Percentiles rank a stretch among this genome's conserved stretches.
Evolutionary conservation across 53 echinoderm and acorn worm species (phyloP).

Genomic region (Henricia sp.): DNA sequence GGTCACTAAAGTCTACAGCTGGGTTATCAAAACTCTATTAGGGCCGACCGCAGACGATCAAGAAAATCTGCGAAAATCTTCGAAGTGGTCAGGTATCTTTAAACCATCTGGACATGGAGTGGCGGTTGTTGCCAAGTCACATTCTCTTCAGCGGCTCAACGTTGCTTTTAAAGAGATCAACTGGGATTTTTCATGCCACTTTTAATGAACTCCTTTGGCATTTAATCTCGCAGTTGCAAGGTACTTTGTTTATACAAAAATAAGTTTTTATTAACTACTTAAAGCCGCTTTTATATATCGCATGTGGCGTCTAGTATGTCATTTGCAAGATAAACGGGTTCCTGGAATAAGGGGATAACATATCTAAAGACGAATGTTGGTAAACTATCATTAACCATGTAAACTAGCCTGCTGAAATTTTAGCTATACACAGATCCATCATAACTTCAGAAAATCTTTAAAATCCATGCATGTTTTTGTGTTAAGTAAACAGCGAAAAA

Average conservation of each 20-base stretch:
- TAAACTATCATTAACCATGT: no score
- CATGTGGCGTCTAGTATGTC: no score
- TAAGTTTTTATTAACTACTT: no score
- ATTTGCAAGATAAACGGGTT: no score
- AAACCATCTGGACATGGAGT: constrained; percentile 35
- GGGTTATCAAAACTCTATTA: constrained; percentile 64
- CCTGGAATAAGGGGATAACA: no score
- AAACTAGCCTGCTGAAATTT: no score
- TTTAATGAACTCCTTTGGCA: constrained; percentile 2
- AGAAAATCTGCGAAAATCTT: not conserved
- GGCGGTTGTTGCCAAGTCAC: not conserved
- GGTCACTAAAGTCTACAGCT: constrained; percentile 29
- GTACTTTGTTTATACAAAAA: not conserved
- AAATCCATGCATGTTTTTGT: no score
- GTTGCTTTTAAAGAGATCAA: constrained; percentile 52
- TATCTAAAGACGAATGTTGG: no score
- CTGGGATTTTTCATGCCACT: constrained; percentile 52
- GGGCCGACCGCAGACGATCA: constrained; percentile 18
- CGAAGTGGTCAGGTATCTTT: constrained; percentile 11
- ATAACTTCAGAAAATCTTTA: no score
- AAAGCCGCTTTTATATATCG: no score
- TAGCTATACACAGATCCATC: no score
- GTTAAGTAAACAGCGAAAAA: no score
- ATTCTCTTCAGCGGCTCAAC: constrained; percentile 8
- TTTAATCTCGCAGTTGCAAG: constrained; percentile 8